Conservation (phyloP, 2,113 vertebrate species). For the Aramus guarauna region DNA sequence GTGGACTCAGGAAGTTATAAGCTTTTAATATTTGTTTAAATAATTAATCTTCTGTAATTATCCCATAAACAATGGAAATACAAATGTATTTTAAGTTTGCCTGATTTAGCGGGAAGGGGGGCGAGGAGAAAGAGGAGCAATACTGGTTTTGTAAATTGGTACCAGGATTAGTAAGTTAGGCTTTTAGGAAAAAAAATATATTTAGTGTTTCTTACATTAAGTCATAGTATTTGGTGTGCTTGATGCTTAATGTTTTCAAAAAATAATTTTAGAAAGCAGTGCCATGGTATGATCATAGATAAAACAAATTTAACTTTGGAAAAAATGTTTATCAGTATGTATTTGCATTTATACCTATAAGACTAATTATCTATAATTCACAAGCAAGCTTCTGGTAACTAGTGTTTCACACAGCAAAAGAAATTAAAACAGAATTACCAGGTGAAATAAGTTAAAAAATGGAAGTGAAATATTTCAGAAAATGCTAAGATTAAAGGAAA, state of each 20-base stretch:
- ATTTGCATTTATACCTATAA: background rate
- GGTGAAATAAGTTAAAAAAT: background rate
- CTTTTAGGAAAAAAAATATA: background rate
- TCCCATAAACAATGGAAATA: background rate
- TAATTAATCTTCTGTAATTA: background rate
- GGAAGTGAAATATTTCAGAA: background rate
- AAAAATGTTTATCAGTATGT: background rate
- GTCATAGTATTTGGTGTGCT: background rate
- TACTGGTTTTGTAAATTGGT: background rate
- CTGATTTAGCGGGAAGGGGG: background rate
- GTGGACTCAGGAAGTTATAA: background rate
- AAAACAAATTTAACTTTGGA: background rate
- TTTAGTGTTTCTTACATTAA: background rate
- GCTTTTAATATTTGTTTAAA: conserved; percentile 8
- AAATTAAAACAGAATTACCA: background rate
- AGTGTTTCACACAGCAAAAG: background rate
- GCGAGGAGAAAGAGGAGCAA: background rate
- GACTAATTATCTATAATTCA: background rate
- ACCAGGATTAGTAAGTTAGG: background rate
- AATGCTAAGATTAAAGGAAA: background rate
- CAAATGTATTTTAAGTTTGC: background rate
- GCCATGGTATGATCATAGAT: background rate
- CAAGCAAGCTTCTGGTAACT: background rate
- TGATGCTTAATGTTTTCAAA: background rate
- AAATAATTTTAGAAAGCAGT: background rate